phyloP scores from a whole-genome alignment of 2,113 vertebrate species.

The Thunnus maccoyii region DNA sequence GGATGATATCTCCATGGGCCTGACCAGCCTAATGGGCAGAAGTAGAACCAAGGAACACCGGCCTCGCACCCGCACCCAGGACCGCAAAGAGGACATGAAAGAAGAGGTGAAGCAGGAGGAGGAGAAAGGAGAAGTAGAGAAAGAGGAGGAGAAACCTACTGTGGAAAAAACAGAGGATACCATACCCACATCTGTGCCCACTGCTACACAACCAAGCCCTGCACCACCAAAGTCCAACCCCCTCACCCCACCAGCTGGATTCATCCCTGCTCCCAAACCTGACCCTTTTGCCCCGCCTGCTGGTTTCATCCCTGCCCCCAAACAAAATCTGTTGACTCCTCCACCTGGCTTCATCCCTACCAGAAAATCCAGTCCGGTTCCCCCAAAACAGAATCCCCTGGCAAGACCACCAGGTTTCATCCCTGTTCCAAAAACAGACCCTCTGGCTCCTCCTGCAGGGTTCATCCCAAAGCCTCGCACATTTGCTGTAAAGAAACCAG shows the following conservation, averaged over 20 bases:
- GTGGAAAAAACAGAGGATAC: constrained; percentile 56
- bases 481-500: constrained; percentile 69
- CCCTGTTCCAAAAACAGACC: constrained; percentile 75
- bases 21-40: constrained; percentile 93
- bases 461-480: constrained; percentile 79
- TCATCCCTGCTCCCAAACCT: constrained; percentile 65
- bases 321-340: constrained; percentile 64
- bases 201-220: constrained; percentile 18
- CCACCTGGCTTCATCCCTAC: constrained; percentile 74
- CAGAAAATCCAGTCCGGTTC: constrained; percentile 59
- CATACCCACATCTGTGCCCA: neutral
- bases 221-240: constrained; percentile 54
- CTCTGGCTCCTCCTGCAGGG: constrained; percentile 81
- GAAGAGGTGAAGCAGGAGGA: constrained; percentile 60
- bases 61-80: constrained; percentile 81
- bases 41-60: constrained; percentile 91
- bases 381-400: constrained; percentile 67
- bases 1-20: constrained; percentile 92
- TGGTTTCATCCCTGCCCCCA: constrained; percentile 69
- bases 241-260: constrained; percentile 61
- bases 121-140: constrained; percentile 55
- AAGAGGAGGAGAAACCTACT: constrained; percentile 15
- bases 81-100: constrained; percentile 73
- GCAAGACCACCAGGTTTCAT: constrained; percentile 79
- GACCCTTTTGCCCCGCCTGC: constrained; percentile 62